Conservation (phyloP, 2,888 invertebrate genomes). For the Brassicogethes aeneus region DNA sequence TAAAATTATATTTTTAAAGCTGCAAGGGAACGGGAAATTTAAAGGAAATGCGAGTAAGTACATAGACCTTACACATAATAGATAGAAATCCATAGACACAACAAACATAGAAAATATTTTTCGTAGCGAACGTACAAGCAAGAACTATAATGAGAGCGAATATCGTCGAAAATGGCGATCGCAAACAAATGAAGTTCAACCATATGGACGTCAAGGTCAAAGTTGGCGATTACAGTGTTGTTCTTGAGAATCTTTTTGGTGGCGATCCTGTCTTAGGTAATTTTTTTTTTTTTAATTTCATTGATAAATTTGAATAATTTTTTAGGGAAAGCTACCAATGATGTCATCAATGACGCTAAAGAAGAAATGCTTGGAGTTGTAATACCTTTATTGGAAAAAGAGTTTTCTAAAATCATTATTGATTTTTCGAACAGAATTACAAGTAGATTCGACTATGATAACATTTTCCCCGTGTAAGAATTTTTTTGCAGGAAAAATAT, state of each 20-base stretch:
- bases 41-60: constrained; percentile 48
- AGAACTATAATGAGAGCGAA: not conserved
- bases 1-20: constrained; percentile 46
- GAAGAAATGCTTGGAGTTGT: not conserved
- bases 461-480: not conserved
- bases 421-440: not conserved
- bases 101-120: not conserved
- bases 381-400: not conserved
- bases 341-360: not conserved
- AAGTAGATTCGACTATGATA: not conserved
- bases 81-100: too few species aligned
- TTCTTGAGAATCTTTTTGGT: constrained; percentile 44
- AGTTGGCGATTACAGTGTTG: constrained; percentile 47
- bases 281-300: not conserved
- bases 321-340: not conserved
- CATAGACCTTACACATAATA: not conserved
- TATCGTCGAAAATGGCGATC: not conserved
- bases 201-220: constrained; percentile 42
- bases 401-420: not conserved
- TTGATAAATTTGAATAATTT: not conserved
- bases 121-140: not conserved
- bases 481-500: not conserved
- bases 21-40: constrained; percentile 51
- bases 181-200: constrained; percentile 43
- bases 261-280: not conserved